A percentile compares a stretch with the other conserved stretches of the same genome.
Evolutionary conservation across 2,888 invertebrate genomes (phyloP).

Genomic region (Hemaris fuciformis): DNA sequence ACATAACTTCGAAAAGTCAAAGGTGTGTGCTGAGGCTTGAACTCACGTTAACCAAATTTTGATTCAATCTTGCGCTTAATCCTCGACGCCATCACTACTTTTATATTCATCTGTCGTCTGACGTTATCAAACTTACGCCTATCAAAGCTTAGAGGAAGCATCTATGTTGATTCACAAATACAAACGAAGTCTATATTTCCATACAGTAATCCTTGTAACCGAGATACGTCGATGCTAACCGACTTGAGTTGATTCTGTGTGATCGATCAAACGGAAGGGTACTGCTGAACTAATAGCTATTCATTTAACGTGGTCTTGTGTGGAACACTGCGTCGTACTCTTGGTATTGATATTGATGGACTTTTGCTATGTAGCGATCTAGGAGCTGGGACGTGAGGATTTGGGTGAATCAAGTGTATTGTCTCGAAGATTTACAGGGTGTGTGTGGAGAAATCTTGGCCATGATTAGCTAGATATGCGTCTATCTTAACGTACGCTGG

Average conservation of each 20-base stretch:
- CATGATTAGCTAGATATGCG: neutral
- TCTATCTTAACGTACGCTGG: too few relatives aligned
- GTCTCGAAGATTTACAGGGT: neutral
- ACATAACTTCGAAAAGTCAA: too few relatives aligned
- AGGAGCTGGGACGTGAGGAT: neutral
- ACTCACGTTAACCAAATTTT: too few relatives aligned
- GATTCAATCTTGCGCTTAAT: too few relatives aligned
- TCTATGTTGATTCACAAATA: neutral
- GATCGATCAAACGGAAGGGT: conserved; percentile 19
- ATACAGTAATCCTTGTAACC: neutral
- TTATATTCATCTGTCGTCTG: too few relatives aligned
- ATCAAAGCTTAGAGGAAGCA: too few relatives aligned
- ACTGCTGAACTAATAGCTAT: conserved; percentile 19
- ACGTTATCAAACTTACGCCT: too few relatives aligned
- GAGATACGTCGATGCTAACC: conserved; percentile 13
- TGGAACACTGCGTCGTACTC: neutral
- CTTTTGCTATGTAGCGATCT: neutral
- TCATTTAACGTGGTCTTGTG: conserved; percentile 20
- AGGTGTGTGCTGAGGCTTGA: too few relatives aligned
- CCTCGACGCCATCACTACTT: too few relatives aligned
- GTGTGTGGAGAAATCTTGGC: neutral
- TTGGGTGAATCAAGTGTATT: neutral
- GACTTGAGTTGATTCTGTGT: conserved; percentile 17
- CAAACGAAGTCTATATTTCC: neutral
- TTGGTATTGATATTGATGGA: conserved; percentile 5